These are phyloP conservation scores for Cetonia aurata DNA, from an alignment of 2,888 invertebrate species.

Conservation along the genomic window DNA sequence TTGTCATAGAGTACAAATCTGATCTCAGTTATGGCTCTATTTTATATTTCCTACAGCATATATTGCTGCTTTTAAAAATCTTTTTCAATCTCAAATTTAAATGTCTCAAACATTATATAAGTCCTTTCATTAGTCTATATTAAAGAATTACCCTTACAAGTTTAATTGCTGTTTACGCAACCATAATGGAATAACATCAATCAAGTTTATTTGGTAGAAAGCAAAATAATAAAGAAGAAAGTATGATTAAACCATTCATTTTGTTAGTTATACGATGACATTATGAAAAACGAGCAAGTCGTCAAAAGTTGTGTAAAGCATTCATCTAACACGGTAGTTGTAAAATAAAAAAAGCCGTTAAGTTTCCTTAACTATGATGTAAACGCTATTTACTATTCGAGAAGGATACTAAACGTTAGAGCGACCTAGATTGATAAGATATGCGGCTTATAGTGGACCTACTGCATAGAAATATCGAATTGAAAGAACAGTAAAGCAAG, in stretches of 20 bases:
- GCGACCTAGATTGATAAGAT: slow-evolving; percentile 19
- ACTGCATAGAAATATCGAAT: too few relatives aligned
- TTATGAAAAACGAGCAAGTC: too few relatives aligned
- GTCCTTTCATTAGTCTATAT: too few relatives aligned
- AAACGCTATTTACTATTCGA: not conserved
- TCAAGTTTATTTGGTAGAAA: not conserved
- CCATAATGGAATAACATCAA: not conserved
- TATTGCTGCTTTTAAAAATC: too few relatives aligned
- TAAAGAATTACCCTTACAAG: not conserved
- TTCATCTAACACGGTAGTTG: not conserved
- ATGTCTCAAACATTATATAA: too few relatives aligned
- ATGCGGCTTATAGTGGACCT: not conserved
- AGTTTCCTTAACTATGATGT: not conserved
- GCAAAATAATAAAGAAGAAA: not conserved
- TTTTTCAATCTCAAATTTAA: too few relatives aligned
- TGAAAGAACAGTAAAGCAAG: too few relatives aligned
- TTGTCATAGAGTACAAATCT: too few relatives aligned
- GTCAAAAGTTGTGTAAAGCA: slow-evolving; percentile 3
- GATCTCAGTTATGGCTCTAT: too few relatives aligned
- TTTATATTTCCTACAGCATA: too few relatives aligned
- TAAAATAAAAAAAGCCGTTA: slow-evolving; percentile 15
- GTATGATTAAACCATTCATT: not conserved
- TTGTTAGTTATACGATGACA: too few relatives aligned
- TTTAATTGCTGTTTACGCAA: not conserved
- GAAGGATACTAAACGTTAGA: slow-evolving; percentile 5